Conservation (phyloP, 2,888 invertebrate species). For the Nysson spinosus region DNA sequence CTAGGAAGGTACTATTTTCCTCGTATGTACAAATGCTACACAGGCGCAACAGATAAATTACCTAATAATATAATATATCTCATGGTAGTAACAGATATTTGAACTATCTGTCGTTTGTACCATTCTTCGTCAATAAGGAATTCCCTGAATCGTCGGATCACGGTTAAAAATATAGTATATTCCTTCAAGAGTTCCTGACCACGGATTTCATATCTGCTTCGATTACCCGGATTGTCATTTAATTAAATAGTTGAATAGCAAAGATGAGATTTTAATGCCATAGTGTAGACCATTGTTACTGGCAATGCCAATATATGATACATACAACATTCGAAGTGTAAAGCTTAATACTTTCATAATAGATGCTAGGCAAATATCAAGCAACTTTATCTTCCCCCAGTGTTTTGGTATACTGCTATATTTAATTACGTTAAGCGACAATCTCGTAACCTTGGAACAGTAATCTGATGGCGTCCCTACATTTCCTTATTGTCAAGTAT, state of each 20-base stretch:
- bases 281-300: background rate
- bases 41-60: slow-evolving; percentile 55
- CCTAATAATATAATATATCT: slow-evolving; percentile 40
- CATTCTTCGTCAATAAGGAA: slow-evolving; percentile 56
- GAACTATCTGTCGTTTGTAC: slow-evolving; percentile 33
- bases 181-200: no score
- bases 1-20: slow-evolving; percentile 47
- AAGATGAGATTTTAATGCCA: background rate
- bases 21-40: slow-evolving; percentile 54
- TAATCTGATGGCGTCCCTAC: slow-evolving; percentile 5
- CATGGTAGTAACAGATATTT: slow-evolving; percentile 37
- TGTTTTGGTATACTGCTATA: slow-evolving; percentile 10
- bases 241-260: no score
- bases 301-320: background rate
- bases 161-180: no score
- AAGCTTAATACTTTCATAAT: slow-evolving; percentile 34
- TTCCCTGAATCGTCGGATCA: background rate
- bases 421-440: slow-evolving; percentile 7
- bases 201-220: no score
- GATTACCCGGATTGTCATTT: slow-evolving; percentile 2
- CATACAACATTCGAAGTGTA: slow-evolving; percentile 20
- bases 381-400: slow-evolving; percentile 9
- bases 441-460: slow-evolving; percentile 13
- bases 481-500: slow-evolving; percentile 56
- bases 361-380: slow-evolving; percentile 23